phyloP scores from a whole-genome alignment of 1,140 invertebrate species.

The Brachionus angularis region DNA sequence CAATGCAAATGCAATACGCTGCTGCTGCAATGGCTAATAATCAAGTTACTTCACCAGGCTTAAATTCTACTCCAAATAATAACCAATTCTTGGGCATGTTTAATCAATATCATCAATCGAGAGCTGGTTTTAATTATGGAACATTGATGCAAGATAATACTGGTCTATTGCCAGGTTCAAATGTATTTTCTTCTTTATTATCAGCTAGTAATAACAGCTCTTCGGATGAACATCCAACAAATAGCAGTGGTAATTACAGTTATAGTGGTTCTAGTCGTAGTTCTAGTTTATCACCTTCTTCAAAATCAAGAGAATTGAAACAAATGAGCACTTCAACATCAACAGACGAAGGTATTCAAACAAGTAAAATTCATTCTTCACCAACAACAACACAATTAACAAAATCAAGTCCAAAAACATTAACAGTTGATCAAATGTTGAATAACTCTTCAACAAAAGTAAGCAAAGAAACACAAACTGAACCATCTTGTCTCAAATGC shows the following conservation, averaged over 20 bases:
- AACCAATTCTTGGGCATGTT: slow-evolving; percentile 35
- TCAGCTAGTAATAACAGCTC: not conserved
- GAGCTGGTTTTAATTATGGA: not conserved
- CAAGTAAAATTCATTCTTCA: not conserved
- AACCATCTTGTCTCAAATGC: not conserved
- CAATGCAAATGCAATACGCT: slow-evolving; percentile 13
- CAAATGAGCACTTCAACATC: not conserved
- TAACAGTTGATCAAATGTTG: slow-evolving; percentile 32
- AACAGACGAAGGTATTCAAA: not conserved
- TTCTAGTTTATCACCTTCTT: slow-evolving; percentile 33
- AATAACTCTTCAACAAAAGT: slow-evolving; percentile 30
- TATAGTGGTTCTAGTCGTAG: slow-evolving; percentile 40
- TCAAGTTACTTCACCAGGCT: not conserved
- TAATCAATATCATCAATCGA: slow-evolving; percentile 27
- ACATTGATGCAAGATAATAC: not conserved
- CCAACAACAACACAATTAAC: not conserved
- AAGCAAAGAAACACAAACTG: slow-evolving; percentile 34
- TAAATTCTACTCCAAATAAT: too few relatives aligned
- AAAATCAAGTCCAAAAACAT: slow-evolving; percentile 11
- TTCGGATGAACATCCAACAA: slow-evolving; percentile 30
- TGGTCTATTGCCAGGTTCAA: not conserved
- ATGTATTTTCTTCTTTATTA: not conserved
- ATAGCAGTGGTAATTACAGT: slow-evolving; percentile 41
- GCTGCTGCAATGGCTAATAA: not conserved
- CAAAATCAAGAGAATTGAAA: not conserved